Conservation (phyloP, 2,888 invertebrate genomes). For the Nasonia oneida region DNA sequence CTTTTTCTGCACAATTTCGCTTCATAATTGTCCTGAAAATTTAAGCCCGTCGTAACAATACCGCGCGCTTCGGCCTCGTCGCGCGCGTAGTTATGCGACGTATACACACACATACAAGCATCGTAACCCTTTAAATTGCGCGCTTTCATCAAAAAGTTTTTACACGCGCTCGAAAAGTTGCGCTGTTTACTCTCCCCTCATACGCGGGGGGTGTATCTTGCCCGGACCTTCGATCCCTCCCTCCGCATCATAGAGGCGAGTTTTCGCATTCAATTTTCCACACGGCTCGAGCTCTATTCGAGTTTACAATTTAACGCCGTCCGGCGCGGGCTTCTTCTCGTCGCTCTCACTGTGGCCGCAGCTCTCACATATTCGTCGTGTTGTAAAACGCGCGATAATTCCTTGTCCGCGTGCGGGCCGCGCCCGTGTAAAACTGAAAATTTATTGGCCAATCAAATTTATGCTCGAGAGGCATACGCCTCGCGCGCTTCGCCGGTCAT, state of each 20-base stretch:
- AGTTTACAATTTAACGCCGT: slow-evolving; percentile 4
- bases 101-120: not conserved
- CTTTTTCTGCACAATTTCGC: too few species aligned
- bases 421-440: not conserved
- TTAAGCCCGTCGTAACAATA: too few species aligned
- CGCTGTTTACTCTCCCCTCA: not conserved
- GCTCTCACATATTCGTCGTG: not conserved
- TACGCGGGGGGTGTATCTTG: not conserved
- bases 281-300: not conserved
- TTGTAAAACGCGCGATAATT: slow-evolving; percentile 19
- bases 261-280: not conserved
- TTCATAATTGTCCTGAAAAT: too few species aligned
- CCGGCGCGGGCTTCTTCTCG: not conserved
- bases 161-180: not conserved
- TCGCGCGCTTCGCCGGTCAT: not conserved
- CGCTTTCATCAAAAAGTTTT: not conserved
- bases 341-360: not conserved
- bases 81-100: not conserved
- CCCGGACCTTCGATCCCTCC: too few species aligned
- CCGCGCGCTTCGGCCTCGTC: too few species aligned
- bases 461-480: not conserved
- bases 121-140: not conserved
- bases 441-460: slow-evolving; percentile 33
- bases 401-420: not conserved
- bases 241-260: not conserved